A percentile compares a stretch with the other conserved stretches of the same genome.
Evolutionary conservation across 2,888 invertebrate genomes (phyloP).

Genomic region (Diabrotica balteata): DNA sequence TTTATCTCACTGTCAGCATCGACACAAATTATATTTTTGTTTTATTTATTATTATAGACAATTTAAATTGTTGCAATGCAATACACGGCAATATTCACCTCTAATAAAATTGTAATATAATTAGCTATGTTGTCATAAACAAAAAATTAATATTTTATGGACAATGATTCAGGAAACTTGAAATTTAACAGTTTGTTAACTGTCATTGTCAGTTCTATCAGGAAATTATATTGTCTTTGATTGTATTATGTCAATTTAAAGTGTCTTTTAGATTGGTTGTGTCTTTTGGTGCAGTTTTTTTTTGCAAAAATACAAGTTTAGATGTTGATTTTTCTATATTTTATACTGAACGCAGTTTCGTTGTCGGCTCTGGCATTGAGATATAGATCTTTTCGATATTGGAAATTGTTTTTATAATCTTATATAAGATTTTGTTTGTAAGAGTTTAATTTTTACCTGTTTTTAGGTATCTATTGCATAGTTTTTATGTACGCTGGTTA

Average conservation of each 20-base stretch:
- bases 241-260: too few species aligned
- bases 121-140: too few species aligned
- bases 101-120: too few species aligned
- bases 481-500: slow-evolving; percentile 36
- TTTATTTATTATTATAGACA: neutral
- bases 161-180: too few species aligned
- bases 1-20: too few species aligned
- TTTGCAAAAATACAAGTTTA: neutral
- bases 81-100: neutral
- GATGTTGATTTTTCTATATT: neutral
- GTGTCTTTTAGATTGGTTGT: too few species aligned
- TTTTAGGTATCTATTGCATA: slow-evolving; percentile 36
- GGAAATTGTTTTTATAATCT: slow-evolving; percentile 32
- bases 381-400: neutral
- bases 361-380: too few species aligned
- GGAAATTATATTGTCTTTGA: too few species aligned
- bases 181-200: too few species aligned
- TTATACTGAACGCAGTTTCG: neutral
- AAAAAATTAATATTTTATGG: too few species aligned
- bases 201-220: too few species aligned
- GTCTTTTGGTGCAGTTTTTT: neutral
- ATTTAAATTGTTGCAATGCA: neutral
- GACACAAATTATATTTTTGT: too few species aligned
- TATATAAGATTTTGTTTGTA: slow-evolving; percentile 39
- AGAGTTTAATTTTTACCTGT: slow-evolving; percentile 42